Evolutionary conservation across 2,113 vertebrate genomes (phyloP), one percentile per base, ranked within the genome.

Genomic region (Suncus etruscus): DNA sequence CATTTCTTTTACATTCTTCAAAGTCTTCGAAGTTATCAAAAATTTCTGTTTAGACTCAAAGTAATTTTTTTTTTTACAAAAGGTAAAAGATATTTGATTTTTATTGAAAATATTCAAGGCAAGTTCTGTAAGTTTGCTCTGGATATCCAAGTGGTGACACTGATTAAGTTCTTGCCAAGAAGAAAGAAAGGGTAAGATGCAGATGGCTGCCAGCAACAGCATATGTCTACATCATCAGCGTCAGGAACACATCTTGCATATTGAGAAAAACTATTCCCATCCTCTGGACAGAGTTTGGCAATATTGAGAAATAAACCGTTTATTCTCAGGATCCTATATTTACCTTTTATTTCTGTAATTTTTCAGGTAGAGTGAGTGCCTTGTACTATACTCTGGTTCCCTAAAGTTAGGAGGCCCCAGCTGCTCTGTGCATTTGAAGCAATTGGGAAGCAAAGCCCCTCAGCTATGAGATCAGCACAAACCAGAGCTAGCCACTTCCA

Each of bases 1-100:
- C 11, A 16, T 73, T 95, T 50, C 12, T 87, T 91, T 93, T 4
- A 87, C 16, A 29, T 83, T 87, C 39, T 80, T 69, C 63, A 82
- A 51, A 85, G 27, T 84, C 8, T 32, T 45, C 84, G 72, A 50
- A n/a, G n/a, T n/a, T n/a, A n/a, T 83, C 79, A 51, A n/a, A 86
- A 63, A 72, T n/a, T 79, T 83, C 39, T 74, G 78, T 51, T 16
- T n/a, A 50, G 22, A 83, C 32, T 79, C 39, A 27, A 85, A 50
- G 4, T 70, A 81, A 47, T 80, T 87, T 93, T 83, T 88, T 83
- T 61, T 58, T 68, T 74, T 54, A 74, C 3, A 3, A 14, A 14
- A 50, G 74, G 29, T 32, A 58, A 68, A 29, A 16, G 16, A 51
- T 39, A 31, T 32, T n/a, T 12, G 11, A 18, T 86, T 70, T 92